These are phyloP conservation scores for Luperina nickerlii DNA, from an alignment of 2,888 invertebrate species.

Conservation along the genomic window DNA sequence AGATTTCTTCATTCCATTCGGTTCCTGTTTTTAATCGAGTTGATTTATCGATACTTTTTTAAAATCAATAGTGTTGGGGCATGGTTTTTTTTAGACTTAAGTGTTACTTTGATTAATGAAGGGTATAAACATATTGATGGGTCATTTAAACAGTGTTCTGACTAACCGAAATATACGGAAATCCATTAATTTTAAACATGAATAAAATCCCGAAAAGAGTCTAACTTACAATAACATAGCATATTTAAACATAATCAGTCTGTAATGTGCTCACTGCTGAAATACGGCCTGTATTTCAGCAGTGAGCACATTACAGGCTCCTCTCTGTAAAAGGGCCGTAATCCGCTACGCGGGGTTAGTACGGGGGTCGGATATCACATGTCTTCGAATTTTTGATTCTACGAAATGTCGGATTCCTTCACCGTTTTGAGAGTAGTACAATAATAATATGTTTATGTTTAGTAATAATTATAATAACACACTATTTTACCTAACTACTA, in stretches of 20 bases:
- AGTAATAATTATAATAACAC: not conserved
- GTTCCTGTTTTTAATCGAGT: conserved; percentile 68
- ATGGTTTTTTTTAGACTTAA: conserved; percentile 5
- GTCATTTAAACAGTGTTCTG: not conserved
- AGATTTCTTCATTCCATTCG: conserved; percentile 71
- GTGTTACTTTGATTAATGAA: conserved; percentile 27
- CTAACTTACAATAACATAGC: not conserved
- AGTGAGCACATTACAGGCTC: too few relatives aligned
- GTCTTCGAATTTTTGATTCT: too few relatives aligned
- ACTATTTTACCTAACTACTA: too few relatives aligned
- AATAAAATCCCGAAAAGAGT: not conserved
- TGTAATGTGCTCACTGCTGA: too few relatives aligned
- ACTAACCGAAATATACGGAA: not conserved
- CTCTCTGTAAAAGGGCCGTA: too few relatives aligned
- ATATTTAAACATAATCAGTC: too few relatives aligned
- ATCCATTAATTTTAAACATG: not conserved
- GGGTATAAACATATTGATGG: not conserved
- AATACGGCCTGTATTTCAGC: too few relatives aligned
- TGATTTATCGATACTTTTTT: conserved; percentile 64
- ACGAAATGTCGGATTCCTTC: too few relatives aligned
- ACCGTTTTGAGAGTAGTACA: too few relatives aligned
- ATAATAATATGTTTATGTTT: too few relatives aligned
- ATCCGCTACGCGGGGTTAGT: too few relatives aligned
- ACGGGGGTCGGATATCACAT: too few relatives aligned
- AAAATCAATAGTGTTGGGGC: conserved; percentile 50